A percentile compares a stretch with the other conserved stretches of the same genome.
These are phyloP conservation scores for Apteryx owenii DNA, from an alignment of 2,113 vertebrate genomes.

Conservation along the genomic window DNA sequence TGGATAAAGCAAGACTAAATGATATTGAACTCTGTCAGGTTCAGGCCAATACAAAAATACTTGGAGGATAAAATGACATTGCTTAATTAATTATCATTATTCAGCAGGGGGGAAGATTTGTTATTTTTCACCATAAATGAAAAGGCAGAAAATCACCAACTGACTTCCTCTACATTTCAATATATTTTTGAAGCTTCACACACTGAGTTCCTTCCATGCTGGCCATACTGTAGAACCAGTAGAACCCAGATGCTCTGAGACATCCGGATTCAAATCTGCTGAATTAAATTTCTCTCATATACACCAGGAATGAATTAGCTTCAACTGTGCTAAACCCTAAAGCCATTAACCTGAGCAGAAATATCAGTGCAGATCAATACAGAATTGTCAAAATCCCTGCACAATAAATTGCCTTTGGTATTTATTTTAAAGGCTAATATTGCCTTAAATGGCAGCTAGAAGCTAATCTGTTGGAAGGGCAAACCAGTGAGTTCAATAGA, in stretches of 20 bases:
- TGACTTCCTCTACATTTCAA: not conserved
- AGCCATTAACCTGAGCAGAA: not conserved
- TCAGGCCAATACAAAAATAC: not conserved
- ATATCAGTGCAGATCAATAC: not conserved
- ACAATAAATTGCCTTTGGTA: not conserved
- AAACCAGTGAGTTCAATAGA: not conserved
- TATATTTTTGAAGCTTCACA: not conserved
- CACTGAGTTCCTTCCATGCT: not conserved
- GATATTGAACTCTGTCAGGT: not conserved
- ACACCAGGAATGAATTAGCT: not conserved
- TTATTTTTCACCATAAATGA: not conserved
- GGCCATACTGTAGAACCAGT: not conserved
- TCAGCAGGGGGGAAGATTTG: not conserved
- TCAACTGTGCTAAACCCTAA: fast-evolving
- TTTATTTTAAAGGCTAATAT: not conserved
- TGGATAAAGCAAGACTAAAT: not conserved
- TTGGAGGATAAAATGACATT: not conserved
- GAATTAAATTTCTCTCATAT: not conserved
- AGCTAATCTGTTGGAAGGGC: not conserved
- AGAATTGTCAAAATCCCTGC: not conserved
- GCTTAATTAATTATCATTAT: not conserved
- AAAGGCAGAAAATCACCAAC: not conserved
- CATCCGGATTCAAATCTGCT: not conserved
- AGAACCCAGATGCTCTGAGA: not conserved
- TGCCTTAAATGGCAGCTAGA: not conserved